Conservation (phyloP, 2,888 invertebrate genomes). For the Lithophane ornitopus region DNA sequence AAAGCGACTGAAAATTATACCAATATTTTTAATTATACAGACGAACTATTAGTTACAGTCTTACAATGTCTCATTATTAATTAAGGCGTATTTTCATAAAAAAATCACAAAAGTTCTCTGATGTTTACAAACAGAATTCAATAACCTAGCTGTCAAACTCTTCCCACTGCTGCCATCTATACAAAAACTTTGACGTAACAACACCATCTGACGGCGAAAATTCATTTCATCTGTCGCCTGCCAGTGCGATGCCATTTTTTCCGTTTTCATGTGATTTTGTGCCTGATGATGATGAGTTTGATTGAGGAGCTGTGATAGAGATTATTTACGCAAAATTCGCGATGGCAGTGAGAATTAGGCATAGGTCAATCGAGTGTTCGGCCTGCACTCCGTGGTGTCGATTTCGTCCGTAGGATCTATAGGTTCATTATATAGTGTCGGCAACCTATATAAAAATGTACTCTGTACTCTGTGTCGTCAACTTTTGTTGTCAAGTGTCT, state of each 20-base stretch:
- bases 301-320: too few relatives aligned
- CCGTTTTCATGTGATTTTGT: not conserved
- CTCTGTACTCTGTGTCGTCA: too few relatives aligned
- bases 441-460: too few relatives aligned
- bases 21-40: not conserved
- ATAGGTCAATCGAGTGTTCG: conserved; percentile 79
- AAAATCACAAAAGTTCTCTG: not conserved
- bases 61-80: not conserved
- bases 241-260: too few relatives aligned
- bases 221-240: not conserved
- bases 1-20: not conserved
- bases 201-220: conserved; percentile 75
- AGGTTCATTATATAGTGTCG: too few relatives aligned
- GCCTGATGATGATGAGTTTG: too few relatives aligned
- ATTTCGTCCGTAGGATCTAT: too few relatives aligned
- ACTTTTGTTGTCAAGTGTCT: conserved; percentile 77
- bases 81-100: not conserved
- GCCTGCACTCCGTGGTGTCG: conserved; percentile 78
- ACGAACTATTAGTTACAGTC: not conserved
- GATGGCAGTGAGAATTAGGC: conserved; percentile 82
- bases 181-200: conserved; percentile 68
- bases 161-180: conserved; percentile 70
- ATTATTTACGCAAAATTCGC: conserved; percentile 67
- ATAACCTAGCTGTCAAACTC: conserved; percentile 56
- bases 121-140: conserved; percentile 43